Base-by-base conservation (phyloP, 2,797 vertebrate species). In the Propithecus perrieri region DNA sequence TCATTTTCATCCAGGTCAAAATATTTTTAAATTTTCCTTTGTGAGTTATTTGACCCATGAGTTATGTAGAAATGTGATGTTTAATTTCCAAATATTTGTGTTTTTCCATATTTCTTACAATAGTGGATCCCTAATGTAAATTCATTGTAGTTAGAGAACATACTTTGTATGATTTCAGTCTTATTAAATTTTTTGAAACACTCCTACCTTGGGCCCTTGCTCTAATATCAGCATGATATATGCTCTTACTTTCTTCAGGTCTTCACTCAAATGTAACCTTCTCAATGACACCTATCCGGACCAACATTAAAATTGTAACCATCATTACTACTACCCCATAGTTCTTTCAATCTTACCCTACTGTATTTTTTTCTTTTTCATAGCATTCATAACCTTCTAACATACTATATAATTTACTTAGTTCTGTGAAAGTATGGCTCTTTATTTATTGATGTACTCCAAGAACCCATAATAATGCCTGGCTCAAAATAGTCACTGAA, bases 81-180 rank as follows among this genome's bases (percentile, higher is more conserved):
- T 80, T 41, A 61, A 61, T 43, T 59, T 80, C 78, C 26, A 43
- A 41, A 43, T 57, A 57, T 20, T 79, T 81, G 15, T 43, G 78
- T 81, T 81, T 81, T 43, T 18, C 17, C 5, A 33, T 65, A 65
- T 63, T 76, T 96, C 53, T 92, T 94, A 26, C 5, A 76, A 43
- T 74, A 63, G 22, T 89, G 22, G 17, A 63, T 85, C 28, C n/a
- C 50, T 96, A 89, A 89, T 65, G 3, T 94, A 38, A 86, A 63
- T 85, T 13, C 13, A 5, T 69, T 83, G 67, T 92, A 33, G 11
- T 85, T 67, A 92, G 74, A 96, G 35, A 84, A 72, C 38, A 91
- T 93, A 71, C 30, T 92, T 71, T 83, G 12, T 71, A 83, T 93
- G 91, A 74, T 94, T 91, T 96, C 63, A 91, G 63, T 71, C 15